Percentiles rank a stretch among this genome's conserved stretches.
Evolutionary conservation across 2,888 invertebrate species (phyloP).

Genomic region (Herminia tarsipennalis): DNA sequence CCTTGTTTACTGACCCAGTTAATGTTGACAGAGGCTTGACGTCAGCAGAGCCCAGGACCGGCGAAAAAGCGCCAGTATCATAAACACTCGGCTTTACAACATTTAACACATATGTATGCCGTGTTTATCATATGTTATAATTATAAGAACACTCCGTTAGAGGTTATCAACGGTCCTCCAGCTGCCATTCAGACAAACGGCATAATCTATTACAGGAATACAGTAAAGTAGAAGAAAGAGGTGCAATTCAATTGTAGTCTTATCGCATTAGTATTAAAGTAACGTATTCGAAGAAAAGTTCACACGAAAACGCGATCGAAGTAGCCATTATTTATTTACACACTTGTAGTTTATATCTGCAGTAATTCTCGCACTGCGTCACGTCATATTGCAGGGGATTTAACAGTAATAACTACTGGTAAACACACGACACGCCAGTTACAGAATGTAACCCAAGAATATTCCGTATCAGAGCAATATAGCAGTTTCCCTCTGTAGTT

Average conservation of each 20-base stretch:
- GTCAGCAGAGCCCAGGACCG: slow-evolving; percentile 68
- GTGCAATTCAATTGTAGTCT: background rate
- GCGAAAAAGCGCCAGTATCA: slow-evolving; percentile 62
- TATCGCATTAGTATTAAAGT: background rate
- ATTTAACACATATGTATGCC: slow-evolving; percentile 58
- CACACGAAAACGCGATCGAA: background rate
- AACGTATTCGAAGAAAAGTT: background rate
- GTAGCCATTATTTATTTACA: background rate
- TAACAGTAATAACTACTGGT: slow-evolving; percentile 14
- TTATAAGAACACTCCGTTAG: slow-evolving; percentile 51
- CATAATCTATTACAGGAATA: background rate
- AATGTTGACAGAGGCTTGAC: slow-evolving; percentile 78
- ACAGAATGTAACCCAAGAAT: slow-evolving; percentile 21
- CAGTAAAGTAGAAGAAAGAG: background rate
- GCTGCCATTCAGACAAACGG: slow-evolving; percentile 22
- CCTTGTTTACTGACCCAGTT: slow-evolving; percentile 79
- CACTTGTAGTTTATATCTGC: slow-evolving; percentile 24
- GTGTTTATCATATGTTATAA: slow-evolving; percentile 61
- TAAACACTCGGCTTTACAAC: slow-evolving; percentile 59
- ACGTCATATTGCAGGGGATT: slow-evolving; percentile 26
- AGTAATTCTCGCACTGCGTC: slow-evolving; percentile 41
- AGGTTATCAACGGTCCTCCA: slow-evolving; percentile 44
- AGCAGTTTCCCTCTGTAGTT: slow-evolving; percentile 21
- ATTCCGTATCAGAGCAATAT: slow-evolving; percentile 28
- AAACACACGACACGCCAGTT: slow-evolving; percentile 4